Base-by-base conservation (phyloP, 1,140 invertebrate species). In the Amphibalanus amphitrite region DNA sequence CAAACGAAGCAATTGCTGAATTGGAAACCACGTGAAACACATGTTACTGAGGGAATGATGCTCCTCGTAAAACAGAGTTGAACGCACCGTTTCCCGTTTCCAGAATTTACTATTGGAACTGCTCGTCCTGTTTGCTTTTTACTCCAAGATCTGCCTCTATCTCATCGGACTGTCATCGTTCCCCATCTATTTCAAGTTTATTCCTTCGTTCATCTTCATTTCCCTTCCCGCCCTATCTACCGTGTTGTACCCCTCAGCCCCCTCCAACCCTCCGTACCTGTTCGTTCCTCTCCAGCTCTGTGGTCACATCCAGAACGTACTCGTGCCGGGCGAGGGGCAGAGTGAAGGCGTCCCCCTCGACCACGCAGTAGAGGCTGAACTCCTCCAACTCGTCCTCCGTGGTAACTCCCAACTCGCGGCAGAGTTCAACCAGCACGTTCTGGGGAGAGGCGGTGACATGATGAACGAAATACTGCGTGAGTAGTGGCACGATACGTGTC, bases 221-320 rank as follows among this genome's bases (percentile, higher is more conserved):
- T 26, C 3, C 1, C 33, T 67, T 47, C 68, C 38, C n/a, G 26
- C 28, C 23, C 23, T 25, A 23, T 23, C 23, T 23, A 30, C 69
- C 28, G 28, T 26, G n/a, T 69, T 3, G n/a, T 28, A 26, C n/a
- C n/a, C 69, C 0, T n/a, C 28, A 3, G 28, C 28, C n/a, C n/a
- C n/a, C n/a, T n/a, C n/a, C n/a, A 15, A 70, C 67, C 59, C 70
- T 26, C 64, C 65, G 71, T 72, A 81, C 81, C 76, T 83, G 82
- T 73, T 90, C 89, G 71, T 93, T 92, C 77, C 95, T 92, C 73
- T 93, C 88, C 71, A 98, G 83, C 79, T 97, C 95, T 0, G 95
- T 97, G 4, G 93, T 97, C 10, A 98, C 92, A 80, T 99, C 96
- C 29, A 98, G 82, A 40, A 99, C 92, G 79, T 98, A 99, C 79